Base-by-base conservation (phyloP, 2,797 vertebrate species). In the Pseudomugil tenellus region DNA sequence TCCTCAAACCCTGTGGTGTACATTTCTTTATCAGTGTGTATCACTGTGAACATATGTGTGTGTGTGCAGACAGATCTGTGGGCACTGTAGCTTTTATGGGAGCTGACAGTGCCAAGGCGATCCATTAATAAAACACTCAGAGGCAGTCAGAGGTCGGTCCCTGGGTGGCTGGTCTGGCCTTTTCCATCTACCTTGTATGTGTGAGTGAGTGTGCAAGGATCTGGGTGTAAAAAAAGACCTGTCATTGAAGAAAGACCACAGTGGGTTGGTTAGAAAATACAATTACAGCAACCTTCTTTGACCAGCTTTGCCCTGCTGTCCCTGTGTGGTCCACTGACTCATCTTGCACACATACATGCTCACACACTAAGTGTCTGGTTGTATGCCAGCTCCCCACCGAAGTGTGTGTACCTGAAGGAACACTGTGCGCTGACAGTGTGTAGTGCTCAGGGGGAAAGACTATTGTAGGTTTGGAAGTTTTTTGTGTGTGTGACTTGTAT, bases 111-210 rank as follows among this genome's bases (percentile, higher is more conserved):
- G 76, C 77, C 76, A 54, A 75, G 62, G 67, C 43, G 41, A 83
- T 76, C 84, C 90, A 88, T 92, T 92, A 92, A 92, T 93, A 90
- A 91, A 91, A 91, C 88, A 88, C 85, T 77, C 76, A 76, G 84
- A 84, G 79, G 77, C 81, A 82, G 86, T 80, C 65, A 13, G 76
- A 85, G 84, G 82, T 83, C 72, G 70, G 77, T 87, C 87, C 85
- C 88, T 75, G 63, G 88, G 81, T 85, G 81, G 88, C 65, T 78
- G 83, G 80, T 72, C 71, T 70, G 67, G 81, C 81, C 77, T 81
- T 91, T 86, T 86, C 83, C 78, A 80, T 39, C 35, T 31, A 69
- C 63, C 64, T 51, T 56, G 74, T 70, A 67, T 55, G 48, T 46
- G 32, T 58, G 52, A 25, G 35, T 54, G 61, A 49, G 63, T 63